Evolutionary conservation across 1,140 invertebrate genomes (phyloP), one percentile per base, ranked within the genome.

Genomic region (Melanaphis sacchari): DNA sequence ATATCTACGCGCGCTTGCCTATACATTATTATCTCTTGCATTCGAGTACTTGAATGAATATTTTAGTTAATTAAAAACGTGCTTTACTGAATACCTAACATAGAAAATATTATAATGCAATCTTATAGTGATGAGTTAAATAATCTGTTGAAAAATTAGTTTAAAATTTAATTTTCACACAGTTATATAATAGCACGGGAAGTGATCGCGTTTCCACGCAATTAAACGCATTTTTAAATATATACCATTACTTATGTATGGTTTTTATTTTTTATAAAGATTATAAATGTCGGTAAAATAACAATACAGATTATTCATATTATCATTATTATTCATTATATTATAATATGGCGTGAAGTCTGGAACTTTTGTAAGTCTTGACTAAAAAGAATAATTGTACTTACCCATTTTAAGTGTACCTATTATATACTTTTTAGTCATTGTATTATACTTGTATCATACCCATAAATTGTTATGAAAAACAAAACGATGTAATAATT

Each of bases 191-290:
- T n/a, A 85, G 24, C 41, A 85, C 41, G 41, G 84, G 31, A 85
- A 40, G 38, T 31, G 41, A 85, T 85, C 84, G 40, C 40, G 41
- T 85, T 43, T 85, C 40, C 40, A 43, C 40, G 40, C 40, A 85
- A 85, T 85, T 85, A 41, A 85, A 85, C 84, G 15, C 41, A 15
- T 85, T 85, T 85, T 85, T 85, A 85, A 43, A 15, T 85, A n/a
- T 85, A 43, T 31, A 43, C 26, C 31, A 43, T 31, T 43, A 43
- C 26, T 85, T 5, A 85, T 43, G 9, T 43, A 26, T 84, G 24
- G 24, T 40, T 84, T 41, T 84, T 82, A n/a, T 84, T 22, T 40
- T 21, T 36, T 21, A 15, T 6, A 21, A 15, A 40, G 6, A 40
- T 84, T 40, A 82, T 36, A 24, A 38, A 82, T 38, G 76, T 82